phyloP scores from a whole-genome alignment of 2,888 invertebrate species.

The Tenthredo scrophulariae region DNA sequence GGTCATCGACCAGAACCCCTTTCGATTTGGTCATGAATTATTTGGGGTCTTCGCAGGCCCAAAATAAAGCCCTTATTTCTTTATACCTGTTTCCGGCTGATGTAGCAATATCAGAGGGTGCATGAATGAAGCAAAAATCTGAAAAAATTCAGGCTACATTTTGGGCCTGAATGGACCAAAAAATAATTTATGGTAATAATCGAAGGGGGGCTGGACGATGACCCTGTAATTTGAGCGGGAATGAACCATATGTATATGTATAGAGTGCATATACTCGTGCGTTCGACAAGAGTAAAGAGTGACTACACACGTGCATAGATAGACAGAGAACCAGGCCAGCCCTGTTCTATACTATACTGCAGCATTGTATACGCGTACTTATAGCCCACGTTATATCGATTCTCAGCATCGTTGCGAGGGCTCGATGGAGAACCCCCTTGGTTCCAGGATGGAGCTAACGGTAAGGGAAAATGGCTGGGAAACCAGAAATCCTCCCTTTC shows the following conservation, averaged over 20 bases:
- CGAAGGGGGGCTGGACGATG: too few relatives aligned
- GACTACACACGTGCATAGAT: neutral
- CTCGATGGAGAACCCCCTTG: neutral
- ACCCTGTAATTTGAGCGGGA: too few relatives aligned
- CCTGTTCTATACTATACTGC: neutral
- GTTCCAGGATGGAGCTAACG: neutral
- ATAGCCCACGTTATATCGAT: slow-evolving; percentile 27
- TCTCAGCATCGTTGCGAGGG: slow-evolving; percentile 16
- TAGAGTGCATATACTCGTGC: neutral
- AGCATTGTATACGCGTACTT: slow-evolving; percentile 38
- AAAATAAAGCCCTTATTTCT: too few relatives aligned
- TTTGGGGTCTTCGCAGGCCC: too few relatives aligned
- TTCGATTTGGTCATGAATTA: too few relatives aligned
- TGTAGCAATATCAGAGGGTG: too few relatives aligned
- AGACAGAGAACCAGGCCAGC: neutral
- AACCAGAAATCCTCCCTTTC: slow-evolving; percentile 3
- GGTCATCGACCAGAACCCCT: too few relatives aligned
- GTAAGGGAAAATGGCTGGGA: slow-evolving; percentile 14
- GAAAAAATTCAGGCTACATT: too few relatives aligned
- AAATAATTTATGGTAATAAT: too few relatives aligned
- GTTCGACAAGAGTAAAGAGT: slow-evolving; percentile 2
- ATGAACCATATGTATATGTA: neutral
- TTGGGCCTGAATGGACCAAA: too few relatives aligned
- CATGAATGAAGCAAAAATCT: too few relatives aligned
- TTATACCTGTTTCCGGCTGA: too few relatives aligned